A percentile compares a stretch with the other conserved stretches of the same genome.
phyloP scores from a whole-genome alignment of 2,113 vertebrate species.

The Malurus cyaneus region DNA sequence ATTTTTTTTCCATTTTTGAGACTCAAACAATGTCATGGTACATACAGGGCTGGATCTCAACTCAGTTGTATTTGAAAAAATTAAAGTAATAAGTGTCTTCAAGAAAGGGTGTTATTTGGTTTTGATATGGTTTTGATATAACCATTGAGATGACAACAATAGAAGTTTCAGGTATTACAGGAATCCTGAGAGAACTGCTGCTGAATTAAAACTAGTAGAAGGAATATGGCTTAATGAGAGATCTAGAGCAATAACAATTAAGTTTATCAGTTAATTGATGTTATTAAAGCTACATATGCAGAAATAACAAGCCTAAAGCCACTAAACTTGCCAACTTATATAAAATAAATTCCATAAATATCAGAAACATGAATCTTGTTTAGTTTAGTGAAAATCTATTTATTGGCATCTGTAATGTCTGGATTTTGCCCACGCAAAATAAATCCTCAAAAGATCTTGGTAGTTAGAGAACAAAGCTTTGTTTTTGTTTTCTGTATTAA shows the following conservation, averaged over 20 bases:
- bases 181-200: background rate
- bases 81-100: background rate
- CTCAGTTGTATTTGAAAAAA: background rate
- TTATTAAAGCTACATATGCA: background rate
- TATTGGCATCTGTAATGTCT: background rate
- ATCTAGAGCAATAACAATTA: background rate
- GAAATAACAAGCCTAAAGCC: background rate
- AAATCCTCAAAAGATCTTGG: background rate
- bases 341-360: background rate
- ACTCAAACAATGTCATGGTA: background rate
- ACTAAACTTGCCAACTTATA: background rate
- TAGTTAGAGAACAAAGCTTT: background rate
- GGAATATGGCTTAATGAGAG: background rate
- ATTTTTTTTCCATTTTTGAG: background rate
- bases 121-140: background rate
- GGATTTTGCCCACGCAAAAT: background rate
- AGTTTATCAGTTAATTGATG: background rate
- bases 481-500: background rate
- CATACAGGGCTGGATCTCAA: background rate
- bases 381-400: background rate
- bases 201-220: background rate
- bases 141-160: rapidly evolving
- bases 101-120: background rate
- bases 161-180: background rate
- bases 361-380: background rate